These are phyloP conservation scores for Thamnophis sirtalis DNA, from an alignment of 2,113 vertebrate species.

Conservation along the genomic window DNA sequence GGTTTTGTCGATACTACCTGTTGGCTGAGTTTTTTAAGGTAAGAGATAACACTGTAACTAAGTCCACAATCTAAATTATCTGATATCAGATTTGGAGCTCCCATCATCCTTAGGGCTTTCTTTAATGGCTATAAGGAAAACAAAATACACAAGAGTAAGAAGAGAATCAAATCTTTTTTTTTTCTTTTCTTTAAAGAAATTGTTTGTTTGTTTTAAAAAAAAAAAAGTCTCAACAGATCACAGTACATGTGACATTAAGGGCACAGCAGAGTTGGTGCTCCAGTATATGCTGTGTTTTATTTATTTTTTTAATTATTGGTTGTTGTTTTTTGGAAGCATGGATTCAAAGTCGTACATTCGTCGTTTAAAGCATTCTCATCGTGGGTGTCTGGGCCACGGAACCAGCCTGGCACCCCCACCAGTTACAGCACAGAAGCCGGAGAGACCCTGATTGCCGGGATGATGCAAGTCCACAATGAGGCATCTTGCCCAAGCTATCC, in stretches of 20 bases:
- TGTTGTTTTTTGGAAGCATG: constrained; percentile 70
- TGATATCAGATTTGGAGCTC: constrained; percentile 84
- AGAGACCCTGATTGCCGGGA: constrained; percentile 66
- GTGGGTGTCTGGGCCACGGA: constrained; percentile 33
- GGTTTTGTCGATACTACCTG: constrained; percentile 83
- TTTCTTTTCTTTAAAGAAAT: background rate
- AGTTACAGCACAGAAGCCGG: constrained; percentile 50
- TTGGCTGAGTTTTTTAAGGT: constrained; percentile 88
- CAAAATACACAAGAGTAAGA: constrained; percentile 80
- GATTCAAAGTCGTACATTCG: constrained; percentile 53
- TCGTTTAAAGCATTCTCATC: constrained; percentile 46
- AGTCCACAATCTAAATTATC: constrained; percentile 87
- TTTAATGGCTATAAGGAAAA: constrained; percentile 85
- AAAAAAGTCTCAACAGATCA: constrained; percentile 69
- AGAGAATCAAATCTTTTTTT: constrained; percentile 62
- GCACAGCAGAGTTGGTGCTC: constrained; percentile 66
- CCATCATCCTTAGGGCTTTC: constrained; percentile 87
- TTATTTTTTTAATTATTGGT: no score
- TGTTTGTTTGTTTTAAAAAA: constrained; percentile 43
- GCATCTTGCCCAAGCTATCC: constrained; percentile 63
- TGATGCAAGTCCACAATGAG: constrained; percentile 68
- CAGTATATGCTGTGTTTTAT: constrained; percentile 68
- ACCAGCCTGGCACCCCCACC: constrained; percentile 46
- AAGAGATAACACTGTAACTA: constrained; percentile 86
- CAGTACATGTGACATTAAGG: constrained; percentile 73